These are phyloP conservation scores for Whitmania pigra DNA, from an alignment of 1,140 invertebrate genomes.

Conservation along the genomic window DNA sequence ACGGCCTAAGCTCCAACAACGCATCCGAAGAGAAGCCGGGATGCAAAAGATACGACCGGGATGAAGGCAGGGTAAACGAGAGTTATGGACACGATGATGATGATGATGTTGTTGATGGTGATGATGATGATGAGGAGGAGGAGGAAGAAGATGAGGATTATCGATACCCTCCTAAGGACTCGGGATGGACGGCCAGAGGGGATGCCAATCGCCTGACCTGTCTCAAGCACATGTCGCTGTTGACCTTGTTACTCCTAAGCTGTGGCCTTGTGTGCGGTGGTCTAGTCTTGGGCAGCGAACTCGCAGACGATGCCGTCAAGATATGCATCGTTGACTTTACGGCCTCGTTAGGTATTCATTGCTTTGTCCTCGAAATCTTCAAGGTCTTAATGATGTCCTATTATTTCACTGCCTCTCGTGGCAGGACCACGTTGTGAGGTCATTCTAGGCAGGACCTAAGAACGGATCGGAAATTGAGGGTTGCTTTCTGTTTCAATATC, in stretches of 20 bases:
- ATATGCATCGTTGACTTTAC: not conserved
- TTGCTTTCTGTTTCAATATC: no score
- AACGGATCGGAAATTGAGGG: no score
- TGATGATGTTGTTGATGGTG: not conserved
- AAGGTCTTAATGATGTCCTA: constrained; percentile 1
- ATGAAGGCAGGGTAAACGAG: not conserved
- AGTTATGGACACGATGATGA: not conserved
- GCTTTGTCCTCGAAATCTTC: not conserved
- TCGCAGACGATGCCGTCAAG: not conserved
- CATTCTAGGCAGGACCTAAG: no score
- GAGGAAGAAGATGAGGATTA: not conserved
- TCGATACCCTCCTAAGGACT: not conserved
- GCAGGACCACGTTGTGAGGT: not conserved
- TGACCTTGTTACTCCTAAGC: not conserved
- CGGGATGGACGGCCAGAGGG: not conserved
- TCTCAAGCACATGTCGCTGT: not conserved
- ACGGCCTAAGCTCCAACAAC: no score
- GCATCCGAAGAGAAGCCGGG: no score
- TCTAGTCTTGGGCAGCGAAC: not conserved
- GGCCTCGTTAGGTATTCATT: not conserved
- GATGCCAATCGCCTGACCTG: not conserved
- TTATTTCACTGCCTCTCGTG: not conserved
- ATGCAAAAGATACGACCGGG: not conserved
- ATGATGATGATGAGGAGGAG: not conserved
- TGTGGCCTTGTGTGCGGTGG: not conserved